A percentile compares a stretch with the other conserved stretches of the same genome.
phyloP scores from a whole-genome alignment of 2,888 invertebrate species.

The Heliconius sara region DNA sequence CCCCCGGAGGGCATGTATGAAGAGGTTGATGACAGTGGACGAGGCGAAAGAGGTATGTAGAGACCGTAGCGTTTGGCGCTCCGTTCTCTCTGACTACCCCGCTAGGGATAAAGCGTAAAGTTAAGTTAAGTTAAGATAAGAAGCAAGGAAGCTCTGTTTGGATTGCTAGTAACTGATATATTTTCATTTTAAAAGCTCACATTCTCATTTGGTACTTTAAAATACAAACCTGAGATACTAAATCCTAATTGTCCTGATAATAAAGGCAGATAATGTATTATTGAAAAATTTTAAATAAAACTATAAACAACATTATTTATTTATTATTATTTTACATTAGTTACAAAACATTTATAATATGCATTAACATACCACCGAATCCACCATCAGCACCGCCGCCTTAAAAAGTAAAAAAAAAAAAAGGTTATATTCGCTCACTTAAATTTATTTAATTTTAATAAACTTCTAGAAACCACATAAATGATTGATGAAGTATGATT shows the following conservation, averaged over 20 bases:
- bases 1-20: too few species aligned
- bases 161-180: background rate
- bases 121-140: too few species aligned
- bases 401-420: slow-evolving; percentile 2
- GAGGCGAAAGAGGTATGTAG: too few species aligned
- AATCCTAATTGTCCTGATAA: background rate
- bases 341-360: background rate
- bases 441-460: background rate
- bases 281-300: background rate
- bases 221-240: background rate
- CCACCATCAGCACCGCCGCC: slow-evolving; percentile 19
- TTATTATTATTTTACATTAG: background rate
- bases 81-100: too few species aligned
- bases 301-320: background rate
- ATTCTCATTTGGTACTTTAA: background rate
- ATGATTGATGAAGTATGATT: background rate
- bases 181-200: background rate
- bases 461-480: background rate
- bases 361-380: slow-evolving; percentile 13
- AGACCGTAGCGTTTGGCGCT: too few species aligned
- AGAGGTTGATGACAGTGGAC: too few species aligned
- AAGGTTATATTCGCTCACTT: background rate
- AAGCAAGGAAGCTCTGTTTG: too few species aligned
- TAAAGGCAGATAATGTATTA: background rate
- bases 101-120: too few species aligned